phyloP scores from a whole-genome alignment of 2,113 vertebrate genomes.

The Manacus vitellinus region DNA sequence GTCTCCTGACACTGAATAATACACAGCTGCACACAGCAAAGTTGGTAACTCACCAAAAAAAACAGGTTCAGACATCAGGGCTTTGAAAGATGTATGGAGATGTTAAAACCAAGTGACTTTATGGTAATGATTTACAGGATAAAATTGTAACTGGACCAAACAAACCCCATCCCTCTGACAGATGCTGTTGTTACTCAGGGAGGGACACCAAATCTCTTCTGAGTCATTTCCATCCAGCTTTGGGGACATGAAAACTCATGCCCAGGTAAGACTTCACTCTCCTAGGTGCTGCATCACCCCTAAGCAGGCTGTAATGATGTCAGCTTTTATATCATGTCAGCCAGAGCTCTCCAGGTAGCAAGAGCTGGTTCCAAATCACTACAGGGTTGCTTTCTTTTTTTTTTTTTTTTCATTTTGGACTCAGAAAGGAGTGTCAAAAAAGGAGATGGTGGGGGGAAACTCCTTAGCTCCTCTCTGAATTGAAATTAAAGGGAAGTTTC shows the following conservation, averaged over 20 bases:
- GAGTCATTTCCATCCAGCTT: background rate
- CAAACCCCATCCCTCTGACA: background rate
- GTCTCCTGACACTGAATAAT: background rate
- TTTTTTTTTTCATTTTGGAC: background rate
- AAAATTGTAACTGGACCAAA: background rate
- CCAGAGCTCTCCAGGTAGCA: background rate
- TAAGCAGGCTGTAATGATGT: background rate
- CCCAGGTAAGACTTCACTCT: background rate
- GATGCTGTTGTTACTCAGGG: background rate
- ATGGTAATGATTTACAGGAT: background rate
- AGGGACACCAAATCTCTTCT: background rate
- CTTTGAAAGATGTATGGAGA: background rate
- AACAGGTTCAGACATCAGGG: background rate
- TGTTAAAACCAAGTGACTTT: background rate
- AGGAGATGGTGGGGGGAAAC: background rate
- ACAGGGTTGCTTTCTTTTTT: rapidly evolving
- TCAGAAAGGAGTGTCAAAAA: background rate
- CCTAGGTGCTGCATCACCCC: background rate
- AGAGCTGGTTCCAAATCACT: background rate
- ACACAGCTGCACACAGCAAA: background rate
- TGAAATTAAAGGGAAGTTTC: background rate
- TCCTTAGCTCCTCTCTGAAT: background rate
- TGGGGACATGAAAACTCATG: background rate
- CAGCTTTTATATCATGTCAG: background rate
- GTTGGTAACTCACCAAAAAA: background rate